Base-by-base conservation (phyloP, 2,888 invertebrate species). In the Argyresthia goedartella region DNA sequence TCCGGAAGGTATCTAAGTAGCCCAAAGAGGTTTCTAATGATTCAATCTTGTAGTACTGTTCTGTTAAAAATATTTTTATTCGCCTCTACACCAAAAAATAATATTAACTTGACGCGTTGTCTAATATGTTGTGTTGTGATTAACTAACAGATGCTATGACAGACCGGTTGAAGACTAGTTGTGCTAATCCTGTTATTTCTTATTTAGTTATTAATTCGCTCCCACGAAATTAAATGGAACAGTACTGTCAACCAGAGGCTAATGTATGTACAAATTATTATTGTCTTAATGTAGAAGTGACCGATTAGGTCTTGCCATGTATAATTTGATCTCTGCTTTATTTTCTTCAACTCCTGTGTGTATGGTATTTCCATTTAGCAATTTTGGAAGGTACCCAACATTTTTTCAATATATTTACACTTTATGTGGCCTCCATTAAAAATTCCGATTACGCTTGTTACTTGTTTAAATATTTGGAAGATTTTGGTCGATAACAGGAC, bases 301-400 rank as follows among this genome's bases (percentile, higher is more conserved):
- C 77, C 73, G 54, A 54, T 59, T 59, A 55, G 75, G 77, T 80
- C 74, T 74, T 75, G 81, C 80, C 82, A 81, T 77, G 76, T 77
- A 73, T 74, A 59, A 75, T 76, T 80, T 81, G 78, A 81, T 81
- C 79, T 84, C 80, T 76, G 77, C 79, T 76, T 73, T 65, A 72
- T 80, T 80, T 77, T 76, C 62, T 67, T 69, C 66, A 64, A 55
- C 59, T 59, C 57, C 63, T 64, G 59, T 60, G 59, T 54, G 63
- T 54, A 53, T 66, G 67, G 67, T 71, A 64, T 74, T 66, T 67
- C 69, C 73, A 72, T 71, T 66, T 71, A 73, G 72, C 73, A 73
- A 72, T 76, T 72, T 67, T 59, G 60, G 68, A 65, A 57, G 61
- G 58, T 62, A 54, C 60, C 8, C 62, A 63, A 58, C 57, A 65